Percentiles rank a stretch among this genome's conserved stretches.
Conservation (phyloP, 2,888 invertebrate genomes). For the Perithous albicinctus region DNA sequence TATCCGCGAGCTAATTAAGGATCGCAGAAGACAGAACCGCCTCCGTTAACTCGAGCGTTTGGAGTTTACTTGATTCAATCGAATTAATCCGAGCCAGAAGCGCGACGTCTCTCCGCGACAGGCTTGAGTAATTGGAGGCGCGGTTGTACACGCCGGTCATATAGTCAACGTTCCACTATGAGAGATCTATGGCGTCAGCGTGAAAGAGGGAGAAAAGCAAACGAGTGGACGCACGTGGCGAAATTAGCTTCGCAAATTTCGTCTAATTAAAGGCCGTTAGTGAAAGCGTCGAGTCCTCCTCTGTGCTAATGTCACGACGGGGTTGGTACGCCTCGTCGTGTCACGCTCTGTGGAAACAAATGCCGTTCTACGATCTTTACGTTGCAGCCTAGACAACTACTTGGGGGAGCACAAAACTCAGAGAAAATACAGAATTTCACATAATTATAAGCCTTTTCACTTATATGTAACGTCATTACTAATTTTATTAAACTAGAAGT, state of each 20-base stretch:
- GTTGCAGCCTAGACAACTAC: slow-evolving; percentile 9
- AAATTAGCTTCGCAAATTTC: slow-evolving; percentile 79
- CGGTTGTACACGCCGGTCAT: slow-evolving; percentile 40
- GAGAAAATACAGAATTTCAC: neutral
- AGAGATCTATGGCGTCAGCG: slow-evolving; percentile 6
- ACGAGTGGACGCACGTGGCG: slow-evolving; percentile 61
- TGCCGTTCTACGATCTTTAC: slow-evolving; percentile 55
- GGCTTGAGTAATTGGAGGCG: slow-evolving; percentile 75
- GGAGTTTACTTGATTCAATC: slow-evolving; percentile 74
- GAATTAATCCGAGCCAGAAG: slow-evolving; percentile 72
- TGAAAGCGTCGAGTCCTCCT: slow-evolving; percentile 50
- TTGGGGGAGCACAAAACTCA: neutral
- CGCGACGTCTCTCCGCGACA: slow-evolving; percentile 61
- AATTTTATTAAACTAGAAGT: neutral
- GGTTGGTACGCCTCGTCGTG: slow-evolving; percentile 31
- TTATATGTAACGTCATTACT: too few relatives aligned
- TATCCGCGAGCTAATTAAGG: slow-evolving; percentile 55
- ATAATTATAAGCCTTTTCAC: slow-evolving; percentile 10
- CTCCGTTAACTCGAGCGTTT: slow-evolving; percentile 56
- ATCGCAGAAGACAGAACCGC: slow-evolving; percentile 10
- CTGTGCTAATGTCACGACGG: slow-evolving; percentile 28
- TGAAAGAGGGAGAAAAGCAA: slow-evolving; percentile 24
- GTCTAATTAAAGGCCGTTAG: slow-evolving; percentile 69
- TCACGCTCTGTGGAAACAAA: slow-evolving; percentile 63
- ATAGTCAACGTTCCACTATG: slow-evolving; percentile 1